phyloP scores from a whole-genome alignment of 2,888 invertebrate species.

The Taenaris catops region DNA sequence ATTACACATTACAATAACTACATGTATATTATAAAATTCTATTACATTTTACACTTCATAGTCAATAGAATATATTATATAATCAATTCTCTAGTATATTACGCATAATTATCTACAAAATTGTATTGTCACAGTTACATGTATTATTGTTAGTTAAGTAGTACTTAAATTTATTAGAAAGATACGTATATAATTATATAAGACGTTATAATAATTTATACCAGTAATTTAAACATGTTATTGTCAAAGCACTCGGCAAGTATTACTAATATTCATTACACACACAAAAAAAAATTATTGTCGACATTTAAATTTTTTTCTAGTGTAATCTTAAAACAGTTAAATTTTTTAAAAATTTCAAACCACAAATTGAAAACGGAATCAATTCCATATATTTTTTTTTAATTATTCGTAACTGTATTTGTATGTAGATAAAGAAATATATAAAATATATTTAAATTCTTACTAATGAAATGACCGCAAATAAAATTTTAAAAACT shows the following conservation, averaged over 20 bases:
- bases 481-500: no score
- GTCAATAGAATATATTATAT: not conserved
- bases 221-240: not conserved
- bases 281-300: conserved; percentile 12
- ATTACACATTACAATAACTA: no score
- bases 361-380: conserved; percentile 9
- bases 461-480: no score
- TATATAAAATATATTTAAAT: not conserved
- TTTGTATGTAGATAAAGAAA: not conserved
- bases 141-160: not conserved
- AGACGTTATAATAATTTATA: not conserved
- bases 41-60: not conserved
- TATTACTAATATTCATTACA: conserved; percentile 18
- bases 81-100: conserved; percentile 3
- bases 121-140: conserved; percentile 4
- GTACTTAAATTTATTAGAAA: not conserved
- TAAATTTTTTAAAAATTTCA: conserved; percentile 14
- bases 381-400: conserved; percentile 11
- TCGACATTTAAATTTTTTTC: conserved; percentile 30
- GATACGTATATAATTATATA: not conserved
- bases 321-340: conserved; percentile 39
- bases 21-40: not conserved
- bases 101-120: conserved; percentile 5
- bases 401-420: not conserved
- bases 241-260: conserved; percentile 31